Conservation (phyloP, 2,888 invertebrate species). For the Lymantria dispar region DNA sequence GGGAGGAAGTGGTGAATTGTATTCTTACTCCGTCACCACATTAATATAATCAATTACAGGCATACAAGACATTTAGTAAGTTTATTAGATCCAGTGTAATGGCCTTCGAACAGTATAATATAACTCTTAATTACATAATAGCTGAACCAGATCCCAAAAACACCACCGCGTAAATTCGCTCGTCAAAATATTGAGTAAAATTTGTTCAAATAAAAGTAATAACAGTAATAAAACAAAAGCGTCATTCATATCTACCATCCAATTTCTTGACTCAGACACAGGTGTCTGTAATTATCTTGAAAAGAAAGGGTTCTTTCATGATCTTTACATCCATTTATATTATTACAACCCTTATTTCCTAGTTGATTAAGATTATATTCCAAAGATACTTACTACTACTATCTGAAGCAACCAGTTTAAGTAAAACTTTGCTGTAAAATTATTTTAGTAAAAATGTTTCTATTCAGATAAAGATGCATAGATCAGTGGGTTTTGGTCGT, state of each 20-base stretch:
- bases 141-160: too few relatives aligned
- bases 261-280: conserved; percentile 35
- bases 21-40: too few relatives aligned
- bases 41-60: too few relatives aligned
- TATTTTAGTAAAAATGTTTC: not conserved
- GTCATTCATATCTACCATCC: conserved; percentile 19
- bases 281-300: conserved; percentile 46
- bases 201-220: conserved; percentile 13
- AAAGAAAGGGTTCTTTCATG: conserved; percentile 41
- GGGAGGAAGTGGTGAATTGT: too few relatives aligned
- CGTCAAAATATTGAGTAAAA: too few relatives aligned
- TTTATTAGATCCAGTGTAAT: too few relatives aligned
- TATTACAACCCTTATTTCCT: conserved; percentile 19
- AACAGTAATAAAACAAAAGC: conserved; percentile 23
- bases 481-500: conserved; percentile 6
- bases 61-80: too few relatives aligned
- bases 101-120: too few relatives aligned
- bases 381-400: conserved; percentile 7
- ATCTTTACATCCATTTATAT: conserved; percentile 20
- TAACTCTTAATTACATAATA: too few relatives aligned
- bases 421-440: conserved; percentile 10
- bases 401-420: conserved; percentile 6
- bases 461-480: not conserved
- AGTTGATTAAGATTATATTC: conserved; percentile 12
- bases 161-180: too few relatives aligned